phyloP scores from a whole-genome alignment of 1,140 invertebrate species.

The Orchesella cincta region DNA sequence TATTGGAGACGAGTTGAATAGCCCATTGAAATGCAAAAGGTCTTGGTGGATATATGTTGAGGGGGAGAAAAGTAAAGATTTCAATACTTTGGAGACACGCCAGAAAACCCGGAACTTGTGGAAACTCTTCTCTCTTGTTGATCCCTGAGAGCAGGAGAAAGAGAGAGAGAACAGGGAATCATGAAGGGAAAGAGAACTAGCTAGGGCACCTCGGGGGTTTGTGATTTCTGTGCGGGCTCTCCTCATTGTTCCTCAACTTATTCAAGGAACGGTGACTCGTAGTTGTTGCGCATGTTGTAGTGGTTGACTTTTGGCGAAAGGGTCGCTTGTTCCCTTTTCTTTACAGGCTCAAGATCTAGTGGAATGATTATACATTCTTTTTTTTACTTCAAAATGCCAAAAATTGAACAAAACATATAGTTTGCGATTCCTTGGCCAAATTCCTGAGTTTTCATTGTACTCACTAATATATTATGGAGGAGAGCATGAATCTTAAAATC shows the following conservation, averaged over 20 bases:
- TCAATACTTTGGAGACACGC: slow-evolving; percentile 28
- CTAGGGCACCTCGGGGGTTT: slow-evolving; percentile 19
- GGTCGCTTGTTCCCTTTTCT: background rate
- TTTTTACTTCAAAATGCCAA: background rate
- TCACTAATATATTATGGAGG: too few species aligned
- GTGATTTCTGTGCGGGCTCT: background rate
- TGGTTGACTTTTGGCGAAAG: background rate
- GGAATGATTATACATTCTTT: background rate
- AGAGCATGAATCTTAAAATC: background rate
- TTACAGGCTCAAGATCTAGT: background rate
- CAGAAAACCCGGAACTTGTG: slow-evolving; percentile 29
- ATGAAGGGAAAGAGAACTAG: slow-evolving; percentile 2
- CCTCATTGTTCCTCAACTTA: background rate
- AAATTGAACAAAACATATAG: background rate
- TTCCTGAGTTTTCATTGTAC: too few species aligned
- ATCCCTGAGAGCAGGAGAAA: slow-evolving; percentile 11
- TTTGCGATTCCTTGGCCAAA: too few species aligned
- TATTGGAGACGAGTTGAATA: slow-evolving; percentile 27
- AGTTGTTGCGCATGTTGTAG: background rate
- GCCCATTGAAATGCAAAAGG: slow-evolving; percentile 29
- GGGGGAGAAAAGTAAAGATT: slow-evolving; percentile 26
- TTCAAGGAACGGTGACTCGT: background rate
- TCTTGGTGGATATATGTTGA: slow-evolving; percentile 1
- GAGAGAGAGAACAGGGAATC: background rate
- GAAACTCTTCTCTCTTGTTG: slow-evolving; percentile 29